phyloP scores from a whole-genome alignment of 2,113 vertebrate genomes.

The Campylomormyrus tamandua region DNA sequence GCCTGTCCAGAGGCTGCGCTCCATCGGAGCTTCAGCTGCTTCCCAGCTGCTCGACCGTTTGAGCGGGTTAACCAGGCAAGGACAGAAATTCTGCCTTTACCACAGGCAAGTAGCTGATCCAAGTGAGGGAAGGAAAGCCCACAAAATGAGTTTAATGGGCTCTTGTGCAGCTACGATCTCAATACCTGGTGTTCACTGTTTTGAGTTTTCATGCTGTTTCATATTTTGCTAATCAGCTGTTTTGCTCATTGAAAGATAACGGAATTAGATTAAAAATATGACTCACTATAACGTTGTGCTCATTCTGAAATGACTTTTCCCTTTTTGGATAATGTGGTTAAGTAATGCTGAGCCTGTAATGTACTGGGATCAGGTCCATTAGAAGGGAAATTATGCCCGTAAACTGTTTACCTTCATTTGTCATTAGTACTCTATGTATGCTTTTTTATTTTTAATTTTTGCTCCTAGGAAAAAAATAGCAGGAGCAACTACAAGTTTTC shows the following conservation, averaged over 20 bases:
- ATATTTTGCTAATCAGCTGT: neutral
- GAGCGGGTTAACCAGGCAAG: neutral
- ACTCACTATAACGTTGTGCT: neutral
- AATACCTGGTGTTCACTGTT: neutral
- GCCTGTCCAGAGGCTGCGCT: neutral
- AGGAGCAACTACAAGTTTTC: neutral
- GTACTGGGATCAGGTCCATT: neutral
- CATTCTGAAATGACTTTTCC: neutral
- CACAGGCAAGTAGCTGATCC: slow-evolving; percentile 11
- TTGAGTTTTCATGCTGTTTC: neutral
- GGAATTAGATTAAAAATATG: neutral
- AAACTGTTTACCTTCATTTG: neutral
- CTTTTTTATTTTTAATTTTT: neutral
- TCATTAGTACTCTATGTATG: neutral
- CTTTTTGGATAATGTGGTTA: neutral
- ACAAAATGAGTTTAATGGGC: neutral
- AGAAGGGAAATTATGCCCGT: neutral
- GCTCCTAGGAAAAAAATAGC: neutral
- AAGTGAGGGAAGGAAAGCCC: neutral
- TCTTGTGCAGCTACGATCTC: neutral
- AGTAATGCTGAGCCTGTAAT: neutral
- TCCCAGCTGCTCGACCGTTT: neutral
- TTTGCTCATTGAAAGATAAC: neutral
- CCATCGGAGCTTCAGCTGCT: neutral
- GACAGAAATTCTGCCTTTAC: neutral